Base-by-base conservation (phyloP, 2,888 invertebrate species). In the Ennomos fuscantarius region DNA sequence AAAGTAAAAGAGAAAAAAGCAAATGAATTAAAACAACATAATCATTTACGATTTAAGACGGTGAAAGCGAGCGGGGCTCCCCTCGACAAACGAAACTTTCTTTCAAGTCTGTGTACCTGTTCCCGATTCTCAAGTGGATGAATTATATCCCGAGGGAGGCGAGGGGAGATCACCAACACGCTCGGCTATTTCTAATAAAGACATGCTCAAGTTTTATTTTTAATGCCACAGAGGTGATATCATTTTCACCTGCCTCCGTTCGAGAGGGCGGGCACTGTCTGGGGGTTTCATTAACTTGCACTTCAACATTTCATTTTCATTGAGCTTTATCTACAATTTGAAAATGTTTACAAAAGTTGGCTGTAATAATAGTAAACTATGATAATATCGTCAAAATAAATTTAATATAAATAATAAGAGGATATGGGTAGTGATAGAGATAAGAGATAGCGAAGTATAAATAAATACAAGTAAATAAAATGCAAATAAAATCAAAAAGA, bases 11-110 rank as follows among this genome's bases (percentile, higher is more conserved):
- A 83, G 75, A 81, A 84, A 84, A 83, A 89, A 89, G 89, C 89
- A 86, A 90, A 89, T 86, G 87, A 90, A 90, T 91, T 89, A 90
- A 90, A 90, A 89, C 86, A 91, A 90, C 89, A 89, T 89, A 89
- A 90, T 90, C 85, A 87, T 89, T 89, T 87, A 89, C 84, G 87
- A 86, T 87, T 87, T 85, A 87, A 86, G 86, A 84, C 80, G 79
- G 79, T 73, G 82, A 82, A 79, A 82, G 82, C 78, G 81, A 82
- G 82, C 77, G 84, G 57, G 81, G 79, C 73, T 82, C 87, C 87
- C 89, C 89, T 88, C 86, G 78, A 75, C 85, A 86, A 86, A 88
- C 86, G 80, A 85, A 89, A 89, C 87, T 88, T 89, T 89, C 88
- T 89, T 88, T 91, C 82, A 88, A 90, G 89, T 89, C 89, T 78